These are phyloP conservation scores for Rhaphigaster nebulosa DNA, from an alignment of 2,888 invertebrate genomes.

Conservation along the genomic window DNA sequence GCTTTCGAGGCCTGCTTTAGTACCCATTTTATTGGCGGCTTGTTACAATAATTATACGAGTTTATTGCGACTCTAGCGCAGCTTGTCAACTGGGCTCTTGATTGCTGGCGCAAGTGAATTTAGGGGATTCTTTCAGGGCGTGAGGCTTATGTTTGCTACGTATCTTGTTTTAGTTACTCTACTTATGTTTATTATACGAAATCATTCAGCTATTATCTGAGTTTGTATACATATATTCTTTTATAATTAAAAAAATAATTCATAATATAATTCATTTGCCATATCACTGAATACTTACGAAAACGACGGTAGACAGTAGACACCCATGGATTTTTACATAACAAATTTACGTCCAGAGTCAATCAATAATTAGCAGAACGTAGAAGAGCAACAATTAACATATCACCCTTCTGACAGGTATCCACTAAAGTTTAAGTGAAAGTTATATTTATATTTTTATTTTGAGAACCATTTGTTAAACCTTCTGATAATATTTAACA, in stretches of 20 bases:
- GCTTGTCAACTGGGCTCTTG: constrained; percentile 53
- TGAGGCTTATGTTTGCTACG: background rate
- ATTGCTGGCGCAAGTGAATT: constrained; percentile 50
- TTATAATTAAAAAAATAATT: too few relatives aligned
- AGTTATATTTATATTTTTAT: too few relatives aligned
- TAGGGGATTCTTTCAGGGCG: background rate
- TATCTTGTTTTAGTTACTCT: background rate
- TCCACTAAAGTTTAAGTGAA: too few relatives aligned
- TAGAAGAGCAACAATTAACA: too few relatives aligned
- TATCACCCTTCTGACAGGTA: too few relatives aligned
- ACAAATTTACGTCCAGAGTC: too few relatives aligned
- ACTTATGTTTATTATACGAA: background rate
- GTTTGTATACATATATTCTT: background rate
- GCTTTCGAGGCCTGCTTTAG: constrained; percentile 47
- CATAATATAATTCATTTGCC: too few relatives aligned
- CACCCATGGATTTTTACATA: too few relatives aligned
- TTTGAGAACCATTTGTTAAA: too few relatives aligned
- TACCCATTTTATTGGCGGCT: constrained; percentile 56
- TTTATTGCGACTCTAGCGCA: constrained; percentile 52
- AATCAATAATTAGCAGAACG: too few relatives aligned
- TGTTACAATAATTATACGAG: constrained; percentile 57
- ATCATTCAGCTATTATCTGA: background rate
- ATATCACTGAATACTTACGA: background rate
- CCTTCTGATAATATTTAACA: too few relatives aligned
- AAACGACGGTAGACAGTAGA: background rate